Evolutionary conservation across 1,140 invertebrate species (phyloP), one percentile per base, ranked within the genome.

Genomic region (Nymphalis io): DNA sequence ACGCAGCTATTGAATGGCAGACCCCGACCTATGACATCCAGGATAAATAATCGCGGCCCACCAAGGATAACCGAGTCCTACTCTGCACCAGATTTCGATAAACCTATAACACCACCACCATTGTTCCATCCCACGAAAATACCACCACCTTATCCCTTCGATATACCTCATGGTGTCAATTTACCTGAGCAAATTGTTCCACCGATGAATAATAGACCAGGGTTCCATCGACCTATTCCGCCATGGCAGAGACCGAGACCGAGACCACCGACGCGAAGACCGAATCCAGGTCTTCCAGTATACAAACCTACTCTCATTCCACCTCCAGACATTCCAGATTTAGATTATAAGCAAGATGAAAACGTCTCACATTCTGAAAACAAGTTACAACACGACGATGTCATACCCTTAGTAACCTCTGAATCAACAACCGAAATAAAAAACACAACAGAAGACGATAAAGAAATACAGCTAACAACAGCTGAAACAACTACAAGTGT

Each of bases 41-140:
- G 97, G 70, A 98, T 98, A 40, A 98, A 98, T 79, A 97, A 98
- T 82, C 92, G 97, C 55, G 97, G 97, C 2, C 97, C 97, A 0
- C 96, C 96, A 0, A 93, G 96, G 59, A 96, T 97, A 60, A 94
- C 95, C 0, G 96, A 97, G 76, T 91, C 95, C 2, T 95, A 95
- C 16, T 93, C 93, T 1, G 78, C 96, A 38, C 94, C 94, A 15
- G 95, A 96, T 63, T 95, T 96, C 68, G 95, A 96, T 78, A 88
- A 80, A 51, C 86, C 81, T 18, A 76, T 82, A 0, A 93, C 93
- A 6, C 92, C 93, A 48, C 71, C 93, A 72, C 64, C 81, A 15
- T 82, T 84, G 4, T 90, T 78, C 40, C 59, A 92, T 77, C 78
- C 91, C 66, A 91, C 94, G 62, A 83, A 93, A 78, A 88, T 92